Base-by-base conservation (phyloP, 2,113 vertebrate genomes). In the Isurus oxyrinchus region DNA sequence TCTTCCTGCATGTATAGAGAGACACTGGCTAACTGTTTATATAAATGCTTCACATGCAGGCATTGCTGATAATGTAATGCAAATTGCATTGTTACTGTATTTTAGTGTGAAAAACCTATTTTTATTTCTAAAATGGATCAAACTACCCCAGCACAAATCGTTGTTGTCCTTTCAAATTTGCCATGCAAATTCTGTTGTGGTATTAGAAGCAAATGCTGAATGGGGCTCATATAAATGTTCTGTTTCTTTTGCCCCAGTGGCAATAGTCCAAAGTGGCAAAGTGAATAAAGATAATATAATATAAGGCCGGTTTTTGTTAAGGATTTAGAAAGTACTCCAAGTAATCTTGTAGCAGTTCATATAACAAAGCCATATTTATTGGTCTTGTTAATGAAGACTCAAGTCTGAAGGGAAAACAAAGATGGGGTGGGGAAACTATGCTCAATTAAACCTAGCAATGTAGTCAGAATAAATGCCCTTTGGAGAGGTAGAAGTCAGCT, bases 121-220 rank as follows among this genome's bases (percentile, higher is more conserved):
- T 90, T 91, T 95, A 49, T 49, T 23, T 69, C 93, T 95, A 67
- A 69, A 95, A 95, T 95, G 23, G 93, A 95, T 95, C 63, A 49
- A 69, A 23, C 63, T 13, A 66, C n/a, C 63, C 61, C 93, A 55
- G 59, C 63, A 67, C 93, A 94, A 94, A 94, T 94, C 67, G 35
- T n/a, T 66, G n/a, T 94, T 94, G 61, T 94, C 93, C 63, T 94
- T 94, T 44, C 93, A 66, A 21, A 49, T 94, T 94, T 94, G 7
- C 59, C 40, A 94, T 94, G 61, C 93, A 66, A 94, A 94, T 94
- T 94, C 61, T 8, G 25, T 67, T 27, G 55, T 44, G 63, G 93
- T 67, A 40, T 59, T n/a, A 59, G 88, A 57, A 66, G 40, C 40
- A 44, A 23, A 40, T 66, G 21, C 63, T 94, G 61, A 94, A 67